Conservation (phyloP, 2,113 vertebrate species). For the Circaetus cinerascens region DNA sequence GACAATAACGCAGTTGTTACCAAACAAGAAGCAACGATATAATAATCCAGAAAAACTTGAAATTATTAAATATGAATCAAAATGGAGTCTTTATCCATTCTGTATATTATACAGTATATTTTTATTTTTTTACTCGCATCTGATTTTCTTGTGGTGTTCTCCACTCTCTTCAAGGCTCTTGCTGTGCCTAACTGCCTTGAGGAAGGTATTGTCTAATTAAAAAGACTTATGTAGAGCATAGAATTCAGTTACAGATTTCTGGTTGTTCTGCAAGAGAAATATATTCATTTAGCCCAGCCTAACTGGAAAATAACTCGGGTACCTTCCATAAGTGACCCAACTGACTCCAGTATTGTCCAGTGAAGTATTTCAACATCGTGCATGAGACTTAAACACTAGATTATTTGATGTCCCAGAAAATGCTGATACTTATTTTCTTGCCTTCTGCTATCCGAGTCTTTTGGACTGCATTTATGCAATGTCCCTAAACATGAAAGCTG, state of each 20-base stretch:
- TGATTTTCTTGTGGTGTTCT: neutral
- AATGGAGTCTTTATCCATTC: neutral
- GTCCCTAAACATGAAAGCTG: neutral
- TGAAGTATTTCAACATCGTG: neutral
- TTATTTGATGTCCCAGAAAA: neutral
- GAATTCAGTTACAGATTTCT: neutral
- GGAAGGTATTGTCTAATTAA: neutral
- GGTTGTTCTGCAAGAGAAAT: neutral
- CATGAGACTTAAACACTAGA: neutral
- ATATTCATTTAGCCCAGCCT: neutral
- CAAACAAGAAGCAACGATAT: neutral
- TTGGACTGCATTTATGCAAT: neutral
- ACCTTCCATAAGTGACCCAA: neutral
- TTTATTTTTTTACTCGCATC: neutral
- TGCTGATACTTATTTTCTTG: neutral
- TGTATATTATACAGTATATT: neutral
- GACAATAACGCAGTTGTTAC: neutral
- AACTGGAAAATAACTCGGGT: neutral
- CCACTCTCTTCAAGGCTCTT: neutral
- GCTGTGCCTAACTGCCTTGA: rapidly evolving
- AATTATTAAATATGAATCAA: neutral
- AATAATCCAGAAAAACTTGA: neutral
- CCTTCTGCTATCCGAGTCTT: neutral
- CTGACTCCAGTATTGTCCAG: neutral
- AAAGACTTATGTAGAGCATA: neutral